Evolutionary conservation across 2,888 invertebrate genomes (phyloP), one percentile per base, ranked within the genome.

Genomic region (Microchrysa polita): DNA sequence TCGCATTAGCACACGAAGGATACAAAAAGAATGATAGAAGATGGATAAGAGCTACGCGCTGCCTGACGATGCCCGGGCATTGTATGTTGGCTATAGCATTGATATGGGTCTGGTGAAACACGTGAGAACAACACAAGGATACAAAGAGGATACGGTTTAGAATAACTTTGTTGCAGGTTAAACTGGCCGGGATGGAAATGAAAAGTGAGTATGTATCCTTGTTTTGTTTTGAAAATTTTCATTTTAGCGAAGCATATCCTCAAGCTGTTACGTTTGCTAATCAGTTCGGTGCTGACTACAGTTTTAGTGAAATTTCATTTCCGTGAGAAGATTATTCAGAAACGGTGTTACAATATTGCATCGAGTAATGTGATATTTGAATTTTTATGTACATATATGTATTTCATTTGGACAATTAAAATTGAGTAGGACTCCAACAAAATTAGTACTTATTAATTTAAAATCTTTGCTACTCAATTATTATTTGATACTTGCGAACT

Each of bases 231-330:
- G 27, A 34, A 27, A 59, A 59, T 59, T 59, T 59, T n/a, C 59
- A 59, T 59, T 59, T 59, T 27, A 23, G 22, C 59, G 14, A n/a
- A 23, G 27, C 59, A 27, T 59, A 59, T 23, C 59, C 59, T 59
- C 59, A 59, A 59, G 22, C 59, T 59, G 59, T 27, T 59, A 18
- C 55, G 10, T 57, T 57, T 57, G 59, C 59, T 59, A 59, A 59
- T 59, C 59, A 59, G 59, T 2, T 59, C 27, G 12, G 48, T 48
- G 14, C 18, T n/a, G 14, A 57, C 18, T 12, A 57, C 10, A 48
- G 48, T 48, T 48, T 48, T 48, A 52, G 22, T 22, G 55, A 18
- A 57, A 57, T 57, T 20, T 48, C 16, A 48, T 48, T 48, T 34
- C 27, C 27, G 27, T 34, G 7, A 5, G 7, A 7, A 34, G 4